Base-by-base conservation (phyloP, 2,113 vertebrate genomes). In the Takifugu bimaculatus region DNA sequence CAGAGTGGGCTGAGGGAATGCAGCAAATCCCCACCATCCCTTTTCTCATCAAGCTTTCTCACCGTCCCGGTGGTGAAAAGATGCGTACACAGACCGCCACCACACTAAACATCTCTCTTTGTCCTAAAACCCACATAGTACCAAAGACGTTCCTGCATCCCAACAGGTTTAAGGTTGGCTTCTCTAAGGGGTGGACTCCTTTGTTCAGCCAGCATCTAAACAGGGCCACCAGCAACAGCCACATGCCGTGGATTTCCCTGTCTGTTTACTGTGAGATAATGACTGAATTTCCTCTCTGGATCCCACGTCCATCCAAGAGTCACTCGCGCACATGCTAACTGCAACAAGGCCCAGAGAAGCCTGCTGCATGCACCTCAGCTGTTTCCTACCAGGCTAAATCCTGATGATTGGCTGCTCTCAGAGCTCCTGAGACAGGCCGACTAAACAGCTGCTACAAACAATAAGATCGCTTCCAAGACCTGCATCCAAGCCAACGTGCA, bases 391-490 rank as follows among this genome's bases (percentile, higher is more conserved):
- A 65, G 47, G 25, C 58, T 68, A 75, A 75, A 65, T 70, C 71
- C 72, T 70, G n/a, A 59, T 81, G 76, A 84, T 75, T 85, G 60
- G 50, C 39, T 27, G n/a, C 56, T 56, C 51, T 57, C 55, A 68
- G 62, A 55, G 67, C 75, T 79, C 68, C 60, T 55, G 57, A 74
- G 68, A 77, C 68, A 56, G 61, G 15, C 61, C 13, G 20, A 61
- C 65, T 57, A 67, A 81, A 71, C 74, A 79, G 80, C 78, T 81
- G 77, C 65, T 74, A 47, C 72, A 82, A 84, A 78, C 81, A 81
- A 68, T n/a, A 15, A 78, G 65, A 62, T 58, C 45, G 60, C 54
- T 45, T 76, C 66, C 73, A 82, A 59, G 54, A 60, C 25, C 59
- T 26, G 49, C 70, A 66, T 63, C 64, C 45, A 12, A 51, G 80